These are phyloP conservation scores for Pampus argenteus DNA, from an alignment of 2,797 vertebrate genomes.

Conservation along the genomic window DNA sequence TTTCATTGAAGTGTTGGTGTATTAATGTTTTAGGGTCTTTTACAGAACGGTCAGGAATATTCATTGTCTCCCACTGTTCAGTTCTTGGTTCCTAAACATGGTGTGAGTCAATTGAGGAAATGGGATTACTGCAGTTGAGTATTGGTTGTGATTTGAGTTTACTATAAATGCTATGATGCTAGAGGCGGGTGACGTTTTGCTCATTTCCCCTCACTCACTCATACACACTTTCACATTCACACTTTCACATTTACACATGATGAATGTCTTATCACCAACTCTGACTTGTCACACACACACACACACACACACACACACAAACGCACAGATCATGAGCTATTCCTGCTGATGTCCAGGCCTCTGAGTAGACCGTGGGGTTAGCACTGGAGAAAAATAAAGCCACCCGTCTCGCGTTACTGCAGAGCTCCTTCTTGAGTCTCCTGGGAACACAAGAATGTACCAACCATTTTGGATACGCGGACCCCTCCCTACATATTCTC, in stretches of 20 bases:
- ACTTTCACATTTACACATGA: background rate
- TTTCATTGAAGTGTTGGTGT: background rate
- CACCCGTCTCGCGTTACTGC: conserved; percentile 57
- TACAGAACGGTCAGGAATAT: background rate
- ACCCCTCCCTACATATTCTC: conserved; percentile 43
- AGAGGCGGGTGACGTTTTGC: background rate
- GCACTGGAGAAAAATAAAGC: no score
- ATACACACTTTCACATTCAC: background rate
- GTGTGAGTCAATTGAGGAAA: conserved; percentile 16
- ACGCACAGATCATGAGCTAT: conserved; percentile 8
- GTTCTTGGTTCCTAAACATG: background rate
- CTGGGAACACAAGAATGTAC: conserved; percentile 57
- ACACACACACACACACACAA: background rate
- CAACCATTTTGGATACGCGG: conserved; percentile 38
- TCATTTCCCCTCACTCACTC: background rate
- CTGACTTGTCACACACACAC: background rate
- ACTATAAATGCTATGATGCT: background rate
- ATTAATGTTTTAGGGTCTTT: background rate
- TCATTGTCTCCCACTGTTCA: no score
- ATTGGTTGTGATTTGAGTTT: conserved; percentile 6
- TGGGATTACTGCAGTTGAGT: conserved; percentile 5
- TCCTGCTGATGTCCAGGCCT: conserved; percentile 23
- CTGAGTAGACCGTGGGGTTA: conserved; percentile 30
- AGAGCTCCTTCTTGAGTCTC: conserved; percentile 45
- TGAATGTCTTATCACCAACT: background rate